phyloP scores from a whole-genome alignment of 2,797 vertebrate genomes.

The Ceyx erithaca region DNA sequence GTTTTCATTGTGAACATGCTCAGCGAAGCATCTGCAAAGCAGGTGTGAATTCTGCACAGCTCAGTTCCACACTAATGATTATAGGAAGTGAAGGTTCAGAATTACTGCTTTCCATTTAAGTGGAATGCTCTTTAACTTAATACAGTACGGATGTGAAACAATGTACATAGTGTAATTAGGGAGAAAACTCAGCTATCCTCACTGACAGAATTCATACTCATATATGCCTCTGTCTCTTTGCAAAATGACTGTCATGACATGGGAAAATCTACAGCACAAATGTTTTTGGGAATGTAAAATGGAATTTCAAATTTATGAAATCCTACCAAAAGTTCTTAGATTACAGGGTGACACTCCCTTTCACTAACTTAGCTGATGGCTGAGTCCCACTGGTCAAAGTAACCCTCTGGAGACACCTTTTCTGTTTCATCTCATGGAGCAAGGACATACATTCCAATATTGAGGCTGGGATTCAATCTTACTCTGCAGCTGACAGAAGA shows the following conservation, averaged over 20 bases:
- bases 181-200: background rate
- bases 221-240: background rate
- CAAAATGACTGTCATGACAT: background rate
- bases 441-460: background rate
- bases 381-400: background rate
- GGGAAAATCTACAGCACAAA: background rate
- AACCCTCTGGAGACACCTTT: background rate
- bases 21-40: background rate
- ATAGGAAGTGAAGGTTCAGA: background rate
- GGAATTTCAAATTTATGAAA: background rate
- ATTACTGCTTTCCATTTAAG: background rate
- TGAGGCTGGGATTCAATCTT: background rate
- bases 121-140: background rate
- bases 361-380: background rate
- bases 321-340: background rate
- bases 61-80: background rate
- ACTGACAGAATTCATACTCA: background rate
- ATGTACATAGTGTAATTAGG: background rate
- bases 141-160: background rate
- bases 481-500: background rate
- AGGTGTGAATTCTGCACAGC: background rate
- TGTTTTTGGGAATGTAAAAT: background rate
- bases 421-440: background rate
- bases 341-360: background rate
- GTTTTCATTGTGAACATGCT: background rate